Base-by-base conservation (phyloP, 2,797 vertebrate genomes). In the Channa striata region DNA sequence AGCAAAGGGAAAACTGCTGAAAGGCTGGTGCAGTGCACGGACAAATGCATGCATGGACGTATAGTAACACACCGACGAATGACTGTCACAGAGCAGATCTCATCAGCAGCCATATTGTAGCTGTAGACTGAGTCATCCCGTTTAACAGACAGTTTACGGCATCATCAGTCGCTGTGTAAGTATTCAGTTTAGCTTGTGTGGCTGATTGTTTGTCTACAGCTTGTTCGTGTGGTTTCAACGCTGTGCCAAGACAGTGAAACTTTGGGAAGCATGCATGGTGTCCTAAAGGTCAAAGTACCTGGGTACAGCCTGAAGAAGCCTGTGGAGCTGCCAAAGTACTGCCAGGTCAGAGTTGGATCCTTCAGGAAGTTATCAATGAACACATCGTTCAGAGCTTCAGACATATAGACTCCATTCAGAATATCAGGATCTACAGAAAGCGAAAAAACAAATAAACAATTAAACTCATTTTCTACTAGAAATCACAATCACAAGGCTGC, bases 251-350 rank as follows among this genome's bases (percentile, higher is more conserved):
- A 42, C 11, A 17, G 16, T 8, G 43, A 25, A 1, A 17, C 59
- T 59, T 60, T 6, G 46, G 20, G 2, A 52, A 34, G 21, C 33
- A 13, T n/a, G 23, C 34, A 2, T 10, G 8, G 14, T 11, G 40
- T 33, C 11, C 9, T 1, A 2, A 37, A 30, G 14, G n/a, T 37
- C n/a, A 40, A 17, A 14, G 64, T 89, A 98, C 97, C 97, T 80
- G 97, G 97, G 67, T 98, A 99, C 21, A 98, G 94, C 70, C 98
- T 95, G 89, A 99, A 99, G 91, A 99, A 99, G 52, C 97, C 98
- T 0, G 96, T 92, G 12, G 96, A 90, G 25, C 97, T 99, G 83
- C 98, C 97, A 36, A 99, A 99, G 87, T 98, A 99, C 73, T 99
- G 98, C 97, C 98, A 99, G 20, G 96, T 99, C 64, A 99, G 90